phyloP scores from a whole-genome alignment of 2,797 vertebrate species.

The Megaceryle alcyon region DNA sequence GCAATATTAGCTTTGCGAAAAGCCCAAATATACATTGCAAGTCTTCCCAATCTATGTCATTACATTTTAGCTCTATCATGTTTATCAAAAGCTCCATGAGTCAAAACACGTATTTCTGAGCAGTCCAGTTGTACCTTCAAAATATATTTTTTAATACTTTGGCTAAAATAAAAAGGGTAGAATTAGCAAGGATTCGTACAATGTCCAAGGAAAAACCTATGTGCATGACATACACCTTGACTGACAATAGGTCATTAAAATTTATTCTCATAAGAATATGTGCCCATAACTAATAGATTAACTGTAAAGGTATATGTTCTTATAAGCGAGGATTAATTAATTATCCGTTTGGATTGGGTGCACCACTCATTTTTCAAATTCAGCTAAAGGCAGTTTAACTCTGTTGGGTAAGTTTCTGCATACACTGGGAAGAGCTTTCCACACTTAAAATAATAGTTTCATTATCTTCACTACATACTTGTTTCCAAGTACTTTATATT shows the following conservation, averaged over 20 bases:
- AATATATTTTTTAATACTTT: not conserved
- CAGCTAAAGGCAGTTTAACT: slow-evolving; percentile 61
- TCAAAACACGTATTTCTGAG: not conserved
- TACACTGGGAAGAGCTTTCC: not conserved
- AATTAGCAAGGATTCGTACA: not conserved
- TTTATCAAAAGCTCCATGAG: not conserved
- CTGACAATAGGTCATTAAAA: slow-evolving; percentile 73
- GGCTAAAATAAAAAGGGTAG: not conserved
- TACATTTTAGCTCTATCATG: not conserved
- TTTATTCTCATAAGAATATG: slow-evolving; percentile 72
- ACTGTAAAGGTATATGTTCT: slow-evolving; percentile 71
- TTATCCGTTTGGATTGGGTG: slow-evolving; percentile 51
- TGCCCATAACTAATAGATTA: slow-evolving; percentile 71
- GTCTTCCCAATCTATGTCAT: not conserved
- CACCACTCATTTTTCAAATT: slow-evolving; percentile 71
- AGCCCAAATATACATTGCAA: not conserved
- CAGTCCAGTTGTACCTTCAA: not conserved
- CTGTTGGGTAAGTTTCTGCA: slow-evolving; percentile 56
- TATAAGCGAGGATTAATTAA: slow-evolving; percentile 72
- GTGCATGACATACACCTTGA: slow-evolving; percentile 41
- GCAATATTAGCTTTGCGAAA: not conserved
- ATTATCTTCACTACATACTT: not conserved
- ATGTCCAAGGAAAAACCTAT: not conserved
- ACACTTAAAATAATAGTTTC: not conserved
- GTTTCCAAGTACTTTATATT: not conserved